Conservation (phyloP, 2,113 vertebrate genomes). For the Megaceryle maxima region DNA sequence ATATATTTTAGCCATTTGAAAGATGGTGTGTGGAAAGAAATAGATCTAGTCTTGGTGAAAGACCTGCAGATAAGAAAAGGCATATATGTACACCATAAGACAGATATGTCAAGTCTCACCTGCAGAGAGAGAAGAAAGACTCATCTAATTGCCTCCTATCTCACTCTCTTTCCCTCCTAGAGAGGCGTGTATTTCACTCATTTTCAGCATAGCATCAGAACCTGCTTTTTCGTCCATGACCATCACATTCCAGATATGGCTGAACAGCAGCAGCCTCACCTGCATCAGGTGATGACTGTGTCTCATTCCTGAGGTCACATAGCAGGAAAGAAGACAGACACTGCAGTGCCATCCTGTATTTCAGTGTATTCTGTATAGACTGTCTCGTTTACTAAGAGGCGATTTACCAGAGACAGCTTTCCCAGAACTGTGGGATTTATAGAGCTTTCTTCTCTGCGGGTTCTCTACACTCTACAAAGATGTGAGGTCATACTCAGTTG, state of each 20-base stretch:
- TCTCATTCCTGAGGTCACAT: background rate
- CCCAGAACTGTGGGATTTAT: background rate
- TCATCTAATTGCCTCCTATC: background rate
- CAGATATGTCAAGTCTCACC: background rate
- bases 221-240: background rate
- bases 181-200: background rate
- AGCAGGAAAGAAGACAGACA: background rate
- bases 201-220: slow-evolving; percentile 3
- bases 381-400: background rate
- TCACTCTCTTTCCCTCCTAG: background rate
- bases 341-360: too few relatives aligned
- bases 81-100: background rate
- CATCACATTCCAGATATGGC: rapidly evolving
- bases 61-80: background rate
- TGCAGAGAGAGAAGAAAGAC: background rate
- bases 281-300: background rate
- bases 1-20: background rate
- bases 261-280: background rate
- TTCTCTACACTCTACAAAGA: background rate
- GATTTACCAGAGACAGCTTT: background rate
- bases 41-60: background rate
- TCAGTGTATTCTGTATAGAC: rapidly evolving
- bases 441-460: rapidly evolving
- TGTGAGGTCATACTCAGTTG: background rate
- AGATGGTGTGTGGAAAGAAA: background rate